Evolutionary conservation across 2,797 vertebrate species (phyloP), one percentile per base, ranked within the genome.

Genomic region (Muscicapa striata): DNA sequence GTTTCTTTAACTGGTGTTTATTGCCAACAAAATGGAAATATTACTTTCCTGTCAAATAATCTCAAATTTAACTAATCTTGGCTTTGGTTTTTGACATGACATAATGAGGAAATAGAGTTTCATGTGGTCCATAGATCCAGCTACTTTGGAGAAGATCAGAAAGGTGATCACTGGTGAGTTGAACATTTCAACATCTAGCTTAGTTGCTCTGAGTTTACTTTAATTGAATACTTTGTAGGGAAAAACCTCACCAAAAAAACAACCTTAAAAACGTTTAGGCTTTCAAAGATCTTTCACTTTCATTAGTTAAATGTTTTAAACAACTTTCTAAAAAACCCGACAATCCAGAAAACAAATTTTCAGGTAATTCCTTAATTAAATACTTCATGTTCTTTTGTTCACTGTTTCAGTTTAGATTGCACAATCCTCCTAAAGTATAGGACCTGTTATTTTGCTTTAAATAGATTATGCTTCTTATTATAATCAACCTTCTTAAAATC

Each of bases 1-100:
- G 80, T 69, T 96, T 96, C 46, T 81, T 93, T 84, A 81, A 89
- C 54, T 90, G 36, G 11, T 64, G 43, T 91, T 92, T 90, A 78
- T 24, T 23, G 93, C 45, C 67, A 92, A 90, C 55, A 87, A 79
- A 95, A 88, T 1, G 21, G 13, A 96, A 96, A 87, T 67, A 88
- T 11, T 72, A 48, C 74, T 84, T 89, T 95, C 63, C 54, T 70
- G 34, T 62, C 19, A 93, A 72, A 96, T 86, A 70, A 73, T 27
- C 46, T 88, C 52, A 93, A 93, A 96, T 27, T 63, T 79, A 93
- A 80, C 41, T 96, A 94, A 95, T 48, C 24, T 16, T 49, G 17
- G 30, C 29, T 89, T 81, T 87, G 20, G 6, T 20, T 66, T 91
- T 84, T 87, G 41, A 73, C 23, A 23, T 45, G 67, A 51, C 92